Evolutionary conservation across 2,888 invertebrate genomes (phyloP).

Genomic region (Kuschelorhynchus macadamiae): DNA sequence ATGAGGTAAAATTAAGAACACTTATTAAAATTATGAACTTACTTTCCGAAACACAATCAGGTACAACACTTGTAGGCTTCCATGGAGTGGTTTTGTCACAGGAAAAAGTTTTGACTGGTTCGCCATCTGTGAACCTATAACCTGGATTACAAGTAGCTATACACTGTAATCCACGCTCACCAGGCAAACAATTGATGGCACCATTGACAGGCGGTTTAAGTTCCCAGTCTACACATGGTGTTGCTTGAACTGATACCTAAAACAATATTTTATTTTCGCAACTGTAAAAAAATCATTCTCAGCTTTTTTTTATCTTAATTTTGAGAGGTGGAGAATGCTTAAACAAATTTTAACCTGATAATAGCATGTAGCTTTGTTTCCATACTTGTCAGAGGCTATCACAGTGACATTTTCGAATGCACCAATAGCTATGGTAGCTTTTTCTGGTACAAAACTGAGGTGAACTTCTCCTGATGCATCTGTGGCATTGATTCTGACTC

Average conservation of each 20-base stretch:
- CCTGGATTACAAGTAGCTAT: slow-evolving; percentile 92
- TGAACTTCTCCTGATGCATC: slow-evolving; percentile 91
- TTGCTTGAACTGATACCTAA: slow-evolving; percentile 85
- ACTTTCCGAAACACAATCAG: slow-evolving; percentile 96
- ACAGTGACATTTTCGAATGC: slow-evolving; percentile 94
- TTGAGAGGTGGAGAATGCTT: no score
- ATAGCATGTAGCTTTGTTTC: slow-evolving; percentile 90
- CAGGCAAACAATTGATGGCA: slow-evolving; percentile 87
- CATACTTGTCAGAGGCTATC: slow-evolving; percentile 87
- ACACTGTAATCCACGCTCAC: slow-evolving; percentile 87
- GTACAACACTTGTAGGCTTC: slow-evolving; percentile 91
- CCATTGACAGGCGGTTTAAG: slow-evolving; percentile 91
- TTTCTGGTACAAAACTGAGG: slow-evolving; percentile 86
- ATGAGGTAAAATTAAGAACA: no score
- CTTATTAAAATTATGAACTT: slow-evolving; percentile 1
- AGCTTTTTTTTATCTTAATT: no score
- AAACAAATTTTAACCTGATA: slow-evolving; percentile 82
- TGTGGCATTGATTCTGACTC: slow-evolving; percentile 85
- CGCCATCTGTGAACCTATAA: slow-evolving; percentile 92
- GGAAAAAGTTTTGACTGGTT: slow-evolving; percentile 87
- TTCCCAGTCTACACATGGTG: slow-evolving; percentile 96
- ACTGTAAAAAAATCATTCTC: no score
- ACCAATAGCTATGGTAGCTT: slow-evolving; percentile 87
- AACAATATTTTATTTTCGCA: neutral
- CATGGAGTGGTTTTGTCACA: slow-evolving; percentile 87